phyloP scores from a whole-genome alignment of 2,113 vertebrate species.

The Delphinus delphis region DNA sequence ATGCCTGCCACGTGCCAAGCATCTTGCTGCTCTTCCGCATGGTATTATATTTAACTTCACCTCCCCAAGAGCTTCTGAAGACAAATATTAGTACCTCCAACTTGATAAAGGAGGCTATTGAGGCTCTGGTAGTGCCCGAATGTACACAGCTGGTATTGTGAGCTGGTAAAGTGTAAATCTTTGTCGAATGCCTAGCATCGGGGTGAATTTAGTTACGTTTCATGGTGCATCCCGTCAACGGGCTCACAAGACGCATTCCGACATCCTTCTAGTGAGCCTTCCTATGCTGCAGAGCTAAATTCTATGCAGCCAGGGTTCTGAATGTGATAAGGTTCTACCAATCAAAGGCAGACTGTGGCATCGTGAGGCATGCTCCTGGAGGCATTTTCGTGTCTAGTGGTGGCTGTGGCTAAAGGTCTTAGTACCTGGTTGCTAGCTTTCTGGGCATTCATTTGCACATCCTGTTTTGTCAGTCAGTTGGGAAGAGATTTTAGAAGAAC shows the following conservation, averaged over 20 bases:
- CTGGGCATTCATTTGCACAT: background rate
- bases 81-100: background rate
- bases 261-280: background rate
- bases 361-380: background rate
- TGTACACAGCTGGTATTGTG: background rate
- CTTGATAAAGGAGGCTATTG: background rate
- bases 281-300: background rate
- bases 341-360: background rate
- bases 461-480: background rate
- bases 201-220: background rate
- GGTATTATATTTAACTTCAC: slow-evolving; percentile 23
- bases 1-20: background rate
- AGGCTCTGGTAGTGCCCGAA: background rate
- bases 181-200: background rate
- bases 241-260: background rate
- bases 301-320: background rate
- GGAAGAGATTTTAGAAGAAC: background rate
- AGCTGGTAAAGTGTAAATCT: background rate
- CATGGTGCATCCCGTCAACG: background rate
- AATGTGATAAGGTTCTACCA: background rate
- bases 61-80: background rate
- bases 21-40: background rate
- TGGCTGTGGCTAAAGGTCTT: background rate
- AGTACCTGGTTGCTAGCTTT: background rate
- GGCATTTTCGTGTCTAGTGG: fast-evolving